Evolutionary conservation across 1,140 invertebrate species (phyloP).

Genomic region (Trinorchestia longiramus): DNA sequence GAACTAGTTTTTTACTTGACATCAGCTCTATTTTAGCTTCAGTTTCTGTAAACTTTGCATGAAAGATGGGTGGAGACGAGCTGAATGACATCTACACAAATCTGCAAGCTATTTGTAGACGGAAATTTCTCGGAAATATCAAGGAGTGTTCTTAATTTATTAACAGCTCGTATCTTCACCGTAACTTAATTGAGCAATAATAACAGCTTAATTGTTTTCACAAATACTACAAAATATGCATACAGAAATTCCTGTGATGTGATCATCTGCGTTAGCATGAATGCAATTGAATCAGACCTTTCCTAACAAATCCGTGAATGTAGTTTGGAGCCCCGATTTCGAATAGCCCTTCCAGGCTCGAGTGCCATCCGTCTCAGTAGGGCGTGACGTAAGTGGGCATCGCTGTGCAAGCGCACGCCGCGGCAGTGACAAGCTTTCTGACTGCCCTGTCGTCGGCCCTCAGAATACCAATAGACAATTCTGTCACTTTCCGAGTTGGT

Average conservation of each 20-base stretch:
- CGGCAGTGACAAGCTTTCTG: neutral
- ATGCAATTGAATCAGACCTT: neutral
- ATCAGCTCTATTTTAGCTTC: no score
- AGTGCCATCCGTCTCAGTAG: neutral
- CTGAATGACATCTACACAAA: no score
- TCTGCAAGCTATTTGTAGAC: no score
- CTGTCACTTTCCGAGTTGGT: neutral
- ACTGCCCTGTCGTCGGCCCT: neutral
- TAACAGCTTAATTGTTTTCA: neutral
- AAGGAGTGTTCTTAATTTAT: neutral
- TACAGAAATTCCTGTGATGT: neutral
- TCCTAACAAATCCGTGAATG: neutral
- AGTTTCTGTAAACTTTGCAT: no score
- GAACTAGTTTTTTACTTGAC: no score
- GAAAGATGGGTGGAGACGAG: no score
- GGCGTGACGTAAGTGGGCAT: neutral
- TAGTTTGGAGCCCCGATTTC: neutral
- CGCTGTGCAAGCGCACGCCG: neutral
- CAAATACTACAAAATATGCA: neutral
- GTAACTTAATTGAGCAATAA: neutral
- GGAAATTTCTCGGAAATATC: neutral
- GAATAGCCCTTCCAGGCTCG: neutral
- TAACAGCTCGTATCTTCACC: neutral
- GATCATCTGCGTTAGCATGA: neutral
- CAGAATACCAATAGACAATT: conserved; percentile 23